Percentiles rank a stretch among this genome's conserved stretches.
Conservation (phyloP, 2,797 vertebrate genomes). For the Hozukius guyotensis region DNA sequence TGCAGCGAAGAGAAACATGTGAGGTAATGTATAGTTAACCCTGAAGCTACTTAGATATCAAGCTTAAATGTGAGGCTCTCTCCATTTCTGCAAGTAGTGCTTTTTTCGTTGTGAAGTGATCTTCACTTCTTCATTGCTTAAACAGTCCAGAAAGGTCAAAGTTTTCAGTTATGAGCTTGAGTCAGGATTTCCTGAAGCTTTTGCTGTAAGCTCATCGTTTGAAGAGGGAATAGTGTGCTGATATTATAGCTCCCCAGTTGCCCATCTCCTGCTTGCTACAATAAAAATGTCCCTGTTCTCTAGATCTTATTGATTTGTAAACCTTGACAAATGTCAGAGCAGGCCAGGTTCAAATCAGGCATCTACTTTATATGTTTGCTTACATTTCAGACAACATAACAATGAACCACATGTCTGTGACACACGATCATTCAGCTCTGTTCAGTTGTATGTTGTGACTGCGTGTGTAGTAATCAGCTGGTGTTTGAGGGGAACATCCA, state of each 20-base stretch:
- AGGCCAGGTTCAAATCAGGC: conserved; percentile 17
- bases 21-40: neutral
- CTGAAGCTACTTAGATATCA: neutral
- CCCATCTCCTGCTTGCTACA: conserved; percentile 9
- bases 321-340: conserved; percentile 42
- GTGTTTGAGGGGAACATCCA: conserved; percentile 70
- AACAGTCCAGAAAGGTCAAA: conserved; percentile 37
- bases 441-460: conserved; percentile 51
- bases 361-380: neutral
- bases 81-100: neutral
- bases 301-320: conserved; percentile 34
- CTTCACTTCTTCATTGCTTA: neutral
- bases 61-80: neutral
- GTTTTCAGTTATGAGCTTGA: conserved; percentile 34
- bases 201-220: conserved; percentile 25
- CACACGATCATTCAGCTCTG: conserved; percentile 25
- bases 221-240: conserved; percentile 32
- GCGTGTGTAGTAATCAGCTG: conserved; percentile 65
- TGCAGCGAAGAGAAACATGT: neutral
- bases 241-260: conserved; percentile 20
- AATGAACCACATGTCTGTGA: conserved; percentile 20
- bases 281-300: conserved; percentile 16
- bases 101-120: neutral
- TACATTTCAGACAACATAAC: conserved; percentile 21
- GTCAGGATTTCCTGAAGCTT: conserved; percentile 37